Conservation (phyloP, 2,888 invertebrate species). For the Cremastinae sp. region DNA sequence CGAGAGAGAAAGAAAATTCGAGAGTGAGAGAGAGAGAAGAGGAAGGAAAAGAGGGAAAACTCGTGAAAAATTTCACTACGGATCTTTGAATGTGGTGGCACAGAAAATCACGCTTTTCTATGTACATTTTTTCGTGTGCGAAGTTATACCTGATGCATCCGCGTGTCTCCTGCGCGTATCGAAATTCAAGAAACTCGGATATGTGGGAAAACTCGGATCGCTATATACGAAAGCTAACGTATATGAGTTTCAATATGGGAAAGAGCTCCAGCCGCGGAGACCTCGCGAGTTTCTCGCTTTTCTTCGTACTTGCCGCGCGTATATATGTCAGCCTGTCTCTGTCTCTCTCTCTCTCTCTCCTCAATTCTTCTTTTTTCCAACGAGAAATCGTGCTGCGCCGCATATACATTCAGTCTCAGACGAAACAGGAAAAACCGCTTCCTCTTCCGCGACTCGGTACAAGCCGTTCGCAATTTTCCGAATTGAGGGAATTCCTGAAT, state of each 20-base stretch:
- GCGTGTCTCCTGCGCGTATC: background rate
- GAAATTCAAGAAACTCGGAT: conserved; percentile 18
- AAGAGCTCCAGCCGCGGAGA: conserved; percentile 30
- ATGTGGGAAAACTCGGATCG: conserved; percentile 3
- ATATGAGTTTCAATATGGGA: conserved; percentile 56
- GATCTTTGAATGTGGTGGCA: conserved; percentile 29
- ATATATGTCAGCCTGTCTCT: background rate
- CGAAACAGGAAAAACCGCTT: conserved; percentile 60
- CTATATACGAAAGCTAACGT: conserved; percentile 51
- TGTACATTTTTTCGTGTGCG: background rate
- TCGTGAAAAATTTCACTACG: conserved; percentile 53
- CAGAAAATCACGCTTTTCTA: conserved; percentile 33
- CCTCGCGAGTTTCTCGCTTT: conserved; percentile 44
- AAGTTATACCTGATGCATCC: too few relatives aligned
- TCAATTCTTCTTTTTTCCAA: conserved; percentile 10
- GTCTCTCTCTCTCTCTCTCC: conserved; percentile 20
- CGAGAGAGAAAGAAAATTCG: too few relatives aligned
- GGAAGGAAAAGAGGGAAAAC: conserved; percentile 23
- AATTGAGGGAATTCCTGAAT: background rate
- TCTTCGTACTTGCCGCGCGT: background rate
- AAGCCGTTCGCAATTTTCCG: background rate
- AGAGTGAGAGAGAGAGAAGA: too few relatives aligned
- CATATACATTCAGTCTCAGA: conserved; percentile 8
- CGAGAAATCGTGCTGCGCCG: conserved; percentile 42
- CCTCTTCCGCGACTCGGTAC: conserved; percentile 46